Evolutionary conservation across 1,140 invertebrate species (phyloP).

Genomic region (Gryon sp.): DNA sequence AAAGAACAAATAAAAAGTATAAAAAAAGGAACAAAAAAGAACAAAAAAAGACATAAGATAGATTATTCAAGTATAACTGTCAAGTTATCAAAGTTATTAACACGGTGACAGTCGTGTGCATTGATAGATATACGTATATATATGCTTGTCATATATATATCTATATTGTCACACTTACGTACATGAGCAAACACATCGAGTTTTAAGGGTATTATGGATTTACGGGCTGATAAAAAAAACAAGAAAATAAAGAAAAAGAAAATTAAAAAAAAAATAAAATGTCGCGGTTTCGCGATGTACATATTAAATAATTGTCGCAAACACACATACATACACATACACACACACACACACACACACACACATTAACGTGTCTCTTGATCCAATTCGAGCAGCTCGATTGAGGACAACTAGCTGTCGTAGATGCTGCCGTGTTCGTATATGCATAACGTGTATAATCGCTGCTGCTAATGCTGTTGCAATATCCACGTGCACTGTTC

Average conservation of each 20-base stretch:
- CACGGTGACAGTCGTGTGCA: conserved; percentile 44
- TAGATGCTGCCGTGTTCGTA: conserved; percentile 76
- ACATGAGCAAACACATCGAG: conserved; percentile 51
- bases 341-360: too few relatives aligned
- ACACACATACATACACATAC: too few relatives aligned
- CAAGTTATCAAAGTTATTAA: conserved; percentile 53
- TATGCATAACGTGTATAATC: conserved; percentile 71
- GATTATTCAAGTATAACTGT: conserved; percentile 63
- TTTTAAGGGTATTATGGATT: conserved; percentile 35
- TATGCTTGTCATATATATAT: conserved; percentile 35
- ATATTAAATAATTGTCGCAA: conserved; percentile 39
- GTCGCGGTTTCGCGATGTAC: conserved; percentile 30
- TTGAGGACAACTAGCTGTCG: conserved; percentile 70
- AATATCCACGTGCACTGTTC: conserved; percentile 79
- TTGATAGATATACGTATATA: conserved; percentile 39
- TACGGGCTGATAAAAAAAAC: too few relatives aligned
- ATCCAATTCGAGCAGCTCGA: conserved; percentile 44
- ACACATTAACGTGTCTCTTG: conserved; percentile 36
- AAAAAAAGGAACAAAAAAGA: too few relatives aligned
- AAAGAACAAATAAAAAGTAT: too few relatives aligned
- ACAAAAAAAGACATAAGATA: conserved; percentile 67
- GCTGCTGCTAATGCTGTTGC: conserved; percentile 74
- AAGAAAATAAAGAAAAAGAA: too few relatives aligned
- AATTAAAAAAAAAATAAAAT: conserved; percentile 12
- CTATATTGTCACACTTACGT: conserved; percentile 50